Conservation (phyloP, 2,888 invertebrate species). For the Diaperis boleti region DNA sequence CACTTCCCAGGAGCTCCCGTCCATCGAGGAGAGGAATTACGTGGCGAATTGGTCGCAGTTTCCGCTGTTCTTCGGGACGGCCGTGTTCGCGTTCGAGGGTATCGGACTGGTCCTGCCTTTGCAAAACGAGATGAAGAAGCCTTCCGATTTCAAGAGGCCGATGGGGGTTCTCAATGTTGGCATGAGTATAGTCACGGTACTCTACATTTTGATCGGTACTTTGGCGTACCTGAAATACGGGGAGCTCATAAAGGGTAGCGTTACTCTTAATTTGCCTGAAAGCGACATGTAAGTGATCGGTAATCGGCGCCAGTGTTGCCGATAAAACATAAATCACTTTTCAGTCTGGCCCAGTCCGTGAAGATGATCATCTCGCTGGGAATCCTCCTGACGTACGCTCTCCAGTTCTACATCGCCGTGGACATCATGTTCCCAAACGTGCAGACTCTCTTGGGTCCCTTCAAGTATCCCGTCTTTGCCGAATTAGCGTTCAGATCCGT, state of each 20-base stretch:
- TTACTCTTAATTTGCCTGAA: slow-evolving; percentile 87
- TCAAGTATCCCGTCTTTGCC: slow-evolving; percentile 71
- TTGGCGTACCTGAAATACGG: slow-evolving; percentile 92
- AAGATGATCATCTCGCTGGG: slow-evolving; percentile 87
- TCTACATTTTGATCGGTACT: slow-evolving; percentile 87
- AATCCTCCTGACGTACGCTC: slow-evolving; percentile 89
- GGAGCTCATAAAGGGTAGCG: slow-evolving; percentile 82
- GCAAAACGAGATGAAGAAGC: slow-evolving; percentile 90
- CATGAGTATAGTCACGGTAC: slow-evolving; percentile 82
- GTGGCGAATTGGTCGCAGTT: slow-evolving; percentile 72
- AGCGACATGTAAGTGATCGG: slow-evolving; percentile 69
- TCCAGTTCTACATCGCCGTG: slow-evolving; percentile 96
- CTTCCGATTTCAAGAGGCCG: slow-evolving; percentile 81
- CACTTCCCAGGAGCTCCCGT: slow-evolving; percentile 78
- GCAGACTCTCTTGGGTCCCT: slow-evolving; percentile 68
- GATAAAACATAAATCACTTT: slow-evolving; percentile 19
- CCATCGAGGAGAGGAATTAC: slow-evolving; percentile 71
- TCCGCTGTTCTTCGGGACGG: slow-evolving; percentile 95
- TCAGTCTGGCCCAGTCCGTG: slow-evolving; percentile 84
- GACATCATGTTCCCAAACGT: slow-evolving; percentile 88
- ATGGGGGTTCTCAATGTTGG: slow-evolving; percentile 91
- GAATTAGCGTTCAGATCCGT: slow-evolving; percentile 80
- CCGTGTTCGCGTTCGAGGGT: slow-evolving; percentile 97
- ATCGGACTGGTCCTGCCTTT: slow-evolving; percentile 95
- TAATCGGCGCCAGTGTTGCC: not conserved